Base-by-base conservation (phyloP, 2,113 vertebrate species). In the Aegithalos caudatus region DNA sequence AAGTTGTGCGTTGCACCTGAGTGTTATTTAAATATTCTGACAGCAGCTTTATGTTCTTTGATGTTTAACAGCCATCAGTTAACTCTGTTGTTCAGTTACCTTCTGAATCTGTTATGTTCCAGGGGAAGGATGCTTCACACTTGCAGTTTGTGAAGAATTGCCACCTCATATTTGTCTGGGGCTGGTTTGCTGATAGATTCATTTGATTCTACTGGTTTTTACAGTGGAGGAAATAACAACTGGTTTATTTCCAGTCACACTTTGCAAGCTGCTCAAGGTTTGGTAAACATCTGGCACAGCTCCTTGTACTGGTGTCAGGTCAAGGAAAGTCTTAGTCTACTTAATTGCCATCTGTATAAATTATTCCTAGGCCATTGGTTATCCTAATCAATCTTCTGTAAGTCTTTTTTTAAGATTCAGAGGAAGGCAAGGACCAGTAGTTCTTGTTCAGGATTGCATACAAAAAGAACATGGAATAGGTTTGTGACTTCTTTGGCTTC, bases 91-190 rank as follows among this genome's bases (percentile, higher is more conserved):
- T 69, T 73, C 48, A 56, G 24, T 57, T 58, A 51, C 31, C 29
- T 65, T 53, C 29, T 42, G 29, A 72, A 17, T 56, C 29, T 27
- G 14, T 84, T 33, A 2, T 1, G 8, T 65, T 72, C 48, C 31
- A 40, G 69, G 31, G 24, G 57, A 65, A 42, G 56, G 19, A n/a
- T 33, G 64, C 44, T 66, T 76, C 24, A n/a, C 31, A 45, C 20
- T 19, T 8, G 0, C 4, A 14, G 13, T 35, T 71, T 28, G 14
- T 56, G 22, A 80, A 60, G 21, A 51, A 18, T 45, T 40, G 4
- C 11, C 16, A 1, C 40, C 11, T 67, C 22, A 66, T 29, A 2
- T 0, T 88, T 67, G 51, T 38, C 60, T 35, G 1, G 1, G 48
- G 19, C 28, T 64, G 53, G 11, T 35, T 14, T 88, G 14, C 38